A percentile compares a stretch with the other conserved stretches of the same genome.
Evolutionary conservation across 2,113 vertebrate species (phyloP).

Genomic region (Nothocercus julius): DNA sequence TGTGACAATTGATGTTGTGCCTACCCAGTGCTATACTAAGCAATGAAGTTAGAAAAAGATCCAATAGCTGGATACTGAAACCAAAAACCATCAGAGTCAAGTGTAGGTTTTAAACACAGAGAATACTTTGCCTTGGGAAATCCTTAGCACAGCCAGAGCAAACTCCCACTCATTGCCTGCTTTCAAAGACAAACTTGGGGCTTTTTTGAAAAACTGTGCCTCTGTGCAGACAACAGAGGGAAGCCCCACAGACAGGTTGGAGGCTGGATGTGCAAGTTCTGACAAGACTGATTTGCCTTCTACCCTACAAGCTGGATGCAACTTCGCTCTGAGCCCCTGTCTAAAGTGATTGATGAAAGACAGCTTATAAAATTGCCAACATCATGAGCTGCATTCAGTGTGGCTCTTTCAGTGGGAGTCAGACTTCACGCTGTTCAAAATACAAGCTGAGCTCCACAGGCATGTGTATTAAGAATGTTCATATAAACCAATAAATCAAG

Average conservation of each 20-base stretch:
- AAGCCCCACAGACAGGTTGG: background rate
- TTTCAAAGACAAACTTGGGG: accelerated
- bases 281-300: background rate
- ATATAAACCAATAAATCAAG: background rate
- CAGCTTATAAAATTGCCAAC: background rate
- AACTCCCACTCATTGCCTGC: background rate
- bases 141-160: background rate
- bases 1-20: background rate
- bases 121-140: background rate
- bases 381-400: background rate
- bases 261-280: background rate
- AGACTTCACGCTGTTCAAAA: background rate
- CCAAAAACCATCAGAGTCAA: background rate
- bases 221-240: background rate
- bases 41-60: background rate
- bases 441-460: background rate
- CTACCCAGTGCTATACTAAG: background rate
- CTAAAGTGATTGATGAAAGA: background rate
- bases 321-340: background rate
- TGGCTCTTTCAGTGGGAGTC: accelerated
- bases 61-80: background rate
- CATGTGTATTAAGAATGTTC: background rate
- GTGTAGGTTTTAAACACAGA: background rate
- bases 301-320: background rate
- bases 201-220: background rate